Evolutionary conservation across 1,140 invertebrate species (phyloP), one percentile per base, ranked within the genome.

Genomic region (Paracyclopina nana): DNA sequence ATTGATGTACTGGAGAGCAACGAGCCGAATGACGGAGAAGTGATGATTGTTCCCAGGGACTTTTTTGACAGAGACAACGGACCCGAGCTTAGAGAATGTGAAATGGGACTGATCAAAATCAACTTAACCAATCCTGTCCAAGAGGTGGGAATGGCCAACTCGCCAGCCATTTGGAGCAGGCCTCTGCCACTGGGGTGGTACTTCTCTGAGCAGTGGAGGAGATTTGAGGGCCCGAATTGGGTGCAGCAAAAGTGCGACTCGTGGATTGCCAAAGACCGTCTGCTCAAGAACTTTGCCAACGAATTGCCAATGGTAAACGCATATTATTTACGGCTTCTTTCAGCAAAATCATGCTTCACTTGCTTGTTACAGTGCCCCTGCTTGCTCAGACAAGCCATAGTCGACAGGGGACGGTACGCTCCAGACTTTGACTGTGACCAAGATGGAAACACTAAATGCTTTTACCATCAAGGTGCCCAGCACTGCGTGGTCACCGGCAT

Each of bases 171-270:
- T 1, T 94, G 87, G 87, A 87, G 82, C 60, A 73, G 77, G 30
- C 85, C 86, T 0, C 82, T 92, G 56, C 87, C 88, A 0, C 62
- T 94, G 3, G 85, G 69, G 0, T 94, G 88, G 88, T 94, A 91
- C 60, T 91, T 91, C 60, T 71, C 70, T 0, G 73, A 77, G 0
- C 85, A 91, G 62, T 94, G 86, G 85, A 76, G 83, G 60, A 65
- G 73, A 18, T 57, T 72, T 20, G 75, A 79, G 55, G 62, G 69
- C 4, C 51, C 54, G 3, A 68, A 74, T n/a, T 94, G 86, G 86
- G 66, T 82, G 0, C 69, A 77, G 54, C 66, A 71, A 6, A 71
- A 85, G 53, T 92, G 88, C 62, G 78, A 90, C 62, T 75, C 78
- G 53, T 94, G 87, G 87, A 73, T 85, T 20, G 75, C 78, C 64